Evolutionary conservation across 2,113 vertebrate genomes (phyloP), one percentile per base, ranked within the genome.

Genomic region (Cynocephalus volans): DNA sequence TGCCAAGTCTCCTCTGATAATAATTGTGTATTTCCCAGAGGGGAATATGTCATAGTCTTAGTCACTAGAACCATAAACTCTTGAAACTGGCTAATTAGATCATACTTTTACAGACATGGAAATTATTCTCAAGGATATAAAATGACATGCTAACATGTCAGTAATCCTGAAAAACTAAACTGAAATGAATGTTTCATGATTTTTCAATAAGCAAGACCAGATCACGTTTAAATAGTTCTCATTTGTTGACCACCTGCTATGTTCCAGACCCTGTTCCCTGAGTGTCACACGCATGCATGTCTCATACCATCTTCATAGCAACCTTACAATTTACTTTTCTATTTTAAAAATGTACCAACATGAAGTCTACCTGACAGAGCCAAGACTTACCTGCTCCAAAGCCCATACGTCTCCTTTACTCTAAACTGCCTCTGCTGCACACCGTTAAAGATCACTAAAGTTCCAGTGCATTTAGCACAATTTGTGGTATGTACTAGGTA

Each of bases 81-180:
- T 62, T 79, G 18, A 6, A 86, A 92, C 31, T 67, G 8, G 4
- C 1, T 73, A 83, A 36, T 41, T 67, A 2, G 73, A 65, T 33
- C 69, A 50, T 28, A 65, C 48, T 82, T 70, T 81, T 97, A 94
- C 31, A 87, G n/a, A 94, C 23, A 28, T 84, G n/a, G 33, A 67
- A 79, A 82, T 50, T 82, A 90, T 67, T 41, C 28, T 77, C 50
- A 56, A 19, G 70, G 50, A 31, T 54, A 45, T 64, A 95, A 65
- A 36, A 8, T 65, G 23, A 48, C 11, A 69, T 19, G 17, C 28
- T 82, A 60, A 56, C 70, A 9, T 31, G 56, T 58, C 48, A 88
- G 77, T 21, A 41, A 72, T 19, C 88, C 33, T 80, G 26, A 86
- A 87, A 67, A 88, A 69, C 15, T 62, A n/a, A 85, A 54, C 2